Evolutionary conservation across 2,797 vertebrate species (phyloP).

Genomic region (Leptodactylus fallax): DNA sequence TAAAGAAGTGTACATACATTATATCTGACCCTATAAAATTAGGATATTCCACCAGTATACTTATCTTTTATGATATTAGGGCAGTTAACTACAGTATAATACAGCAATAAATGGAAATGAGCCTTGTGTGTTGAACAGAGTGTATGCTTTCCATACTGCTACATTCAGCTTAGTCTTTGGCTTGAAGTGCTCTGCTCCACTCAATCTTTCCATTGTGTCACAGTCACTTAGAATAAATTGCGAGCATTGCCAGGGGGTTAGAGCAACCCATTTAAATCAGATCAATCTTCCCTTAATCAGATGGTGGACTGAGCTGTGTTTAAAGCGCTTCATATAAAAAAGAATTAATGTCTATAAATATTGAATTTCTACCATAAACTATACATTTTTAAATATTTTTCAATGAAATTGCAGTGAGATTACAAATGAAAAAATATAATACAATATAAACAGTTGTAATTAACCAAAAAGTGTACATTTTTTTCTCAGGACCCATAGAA

Average conservation of each 20-base stretch:
- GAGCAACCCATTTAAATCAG: slow-evolving; percentile 8
- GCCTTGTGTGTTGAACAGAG: not conserved
- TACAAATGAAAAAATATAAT: not conserved
- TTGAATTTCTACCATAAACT: not conserved
- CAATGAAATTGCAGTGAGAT: not conserved
- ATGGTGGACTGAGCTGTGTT: not conserved
- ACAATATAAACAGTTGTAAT: not conserved
- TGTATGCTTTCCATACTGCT: not conserved
- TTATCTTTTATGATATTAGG: not conserved
- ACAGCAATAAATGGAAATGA: not conserved
- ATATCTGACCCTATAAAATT: not conserved
- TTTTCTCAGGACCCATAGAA: no score
- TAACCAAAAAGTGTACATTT: no score
- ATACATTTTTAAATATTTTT: not conserved
- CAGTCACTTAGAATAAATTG: slow-evolving; percentile 20
- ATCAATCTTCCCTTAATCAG: slow-evolving; percentile 4
- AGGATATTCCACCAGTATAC: not conserved
- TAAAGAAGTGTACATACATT: not conserved
- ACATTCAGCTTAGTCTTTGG: not conserved
- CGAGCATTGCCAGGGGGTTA: slow-evolving; percentile 4
- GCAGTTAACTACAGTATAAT: not conserved
- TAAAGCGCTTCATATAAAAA: not conserved
- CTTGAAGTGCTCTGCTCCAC: not conserved
- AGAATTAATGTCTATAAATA: not conserved
- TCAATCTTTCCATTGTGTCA: slow-evolving; percentile 9